Evolutionary conservation across 1,140 invertebrate species (phyloP), one percentile per base, ranked within the genome.

Genomic region (Thalassaphorura encarpata): DNA sequence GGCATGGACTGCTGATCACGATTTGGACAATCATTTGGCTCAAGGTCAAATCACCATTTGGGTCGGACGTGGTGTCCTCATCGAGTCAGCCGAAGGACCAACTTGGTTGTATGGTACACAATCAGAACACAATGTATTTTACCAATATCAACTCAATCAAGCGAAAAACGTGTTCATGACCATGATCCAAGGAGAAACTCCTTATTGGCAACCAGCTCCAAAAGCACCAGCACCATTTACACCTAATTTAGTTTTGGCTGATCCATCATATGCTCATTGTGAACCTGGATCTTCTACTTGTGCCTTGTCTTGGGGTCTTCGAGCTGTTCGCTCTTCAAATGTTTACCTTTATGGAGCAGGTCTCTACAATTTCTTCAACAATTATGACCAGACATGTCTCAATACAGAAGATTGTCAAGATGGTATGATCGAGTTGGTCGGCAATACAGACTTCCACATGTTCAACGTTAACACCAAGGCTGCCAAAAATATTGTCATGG

Each of bases 1-100:
- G 61, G 61, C 61, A n/a, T 63, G 61, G 61, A 63, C 61, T 0
- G 57, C 43, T 19, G 61, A 63, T 47, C 61, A 63, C 52, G 61
- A 63, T 47, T 39, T 63, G 13, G 61, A 63, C 31, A 57, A 57
- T 28, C 40, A 49, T 19, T 16, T 54, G 0, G 54, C 50, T 16
- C 61, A 63, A 51, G 43, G 49, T 27, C 61, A 63, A 55, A 54
- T 63, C 27, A 27, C 52, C 23, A 41, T 63, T 16, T 63, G 57
- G 29, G 54, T 46, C 3, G 61, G 61, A 19, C 49, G 61, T 29
- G 61, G 61, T 43, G 61, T 63, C 15, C 40, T 57, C 28, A 29
- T 63, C 6, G 61, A 63, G 28, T 56, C 53, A n/a, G 46, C 11
- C 18, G 16, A 51, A 13, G 61, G 61, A 33, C 61, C 61, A 15